Percentiles rank a stretch among this genome's conserved stretches.
phyloP scores from a whole-genome alignment of 2,888 invertebrate species.

The Xestia sexstrigata region DNA sequence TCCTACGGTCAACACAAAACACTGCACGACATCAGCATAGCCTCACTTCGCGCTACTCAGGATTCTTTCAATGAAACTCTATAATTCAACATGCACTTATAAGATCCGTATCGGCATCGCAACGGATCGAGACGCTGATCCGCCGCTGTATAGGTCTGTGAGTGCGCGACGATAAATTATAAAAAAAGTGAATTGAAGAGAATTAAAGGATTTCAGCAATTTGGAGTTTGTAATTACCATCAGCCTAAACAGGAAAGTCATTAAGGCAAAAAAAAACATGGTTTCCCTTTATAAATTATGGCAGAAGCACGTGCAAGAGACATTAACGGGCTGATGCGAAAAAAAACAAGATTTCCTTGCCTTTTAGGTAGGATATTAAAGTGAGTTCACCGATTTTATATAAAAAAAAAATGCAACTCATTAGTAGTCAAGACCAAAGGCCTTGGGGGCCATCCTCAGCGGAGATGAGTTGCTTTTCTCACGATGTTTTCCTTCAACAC shows the following conservation, averaged over 20 bases:
- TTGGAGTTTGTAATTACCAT: background rate
- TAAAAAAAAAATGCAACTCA: background rate
- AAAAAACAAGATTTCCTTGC: background rate
- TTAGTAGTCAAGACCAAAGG: background rate
- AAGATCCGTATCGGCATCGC: background rate
- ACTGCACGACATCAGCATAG: background rate
- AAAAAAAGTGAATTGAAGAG: background rate
- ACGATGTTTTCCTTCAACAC: no score
- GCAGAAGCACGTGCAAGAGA: constrained; percentile 25
- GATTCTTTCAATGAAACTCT: background rate
- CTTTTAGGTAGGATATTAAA: background rate
- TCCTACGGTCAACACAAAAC: background rate
- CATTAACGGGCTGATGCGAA: background rate
- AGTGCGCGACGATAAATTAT: no score
- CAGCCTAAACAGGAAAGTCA: constrained; percentile 10
- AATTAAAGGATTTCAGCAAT: background rate
- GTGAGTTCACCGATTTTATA: background rate
- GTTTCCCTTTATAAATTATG: constrained; percentile 30
- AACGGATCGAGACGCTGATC: background rate
- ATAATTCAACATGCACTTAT: no score
- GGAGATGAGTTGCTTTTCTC: background rate
- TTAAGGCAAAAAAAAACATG: constrained; percentile 8
- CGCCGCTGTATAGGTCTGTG: no score
- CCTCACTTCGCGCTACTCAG: background rate
- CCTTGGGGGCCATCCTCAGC: background rate